Base-by-base conservation (phyloP, 2,797 vertebrate genomes). In the Erpetoichthys calabaricus region DNA sequence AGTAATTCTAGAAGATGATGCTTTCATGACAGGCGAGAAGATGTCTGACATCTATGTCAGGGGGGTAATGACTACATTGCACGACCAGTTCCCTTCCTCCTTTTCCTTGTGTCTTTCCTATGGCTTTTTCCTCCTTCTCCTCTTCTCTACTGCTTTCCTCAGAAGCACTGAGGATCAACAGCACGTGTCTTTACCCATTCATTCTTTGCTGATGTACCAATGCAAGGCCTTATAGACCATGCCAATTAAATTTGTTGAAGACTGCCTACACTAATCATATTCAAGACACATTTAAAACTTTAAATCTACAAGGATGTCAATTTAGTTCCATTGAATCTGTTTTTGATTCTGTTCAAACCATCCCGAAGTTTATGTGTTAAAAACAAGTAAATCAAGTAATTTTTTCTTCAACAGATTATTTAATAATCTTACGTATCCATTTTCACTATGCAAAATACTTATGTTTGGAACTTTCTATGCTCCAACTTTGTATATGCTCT, bases 41-140 rank as follows among this genome's bases (percentile, higher is more conserved):
- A 89, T 88, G 85, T 89, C 86, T 83, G 86, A 89, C 84, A 89
- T 90, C 85, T 88, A 89, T 87, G 86, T 90, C 81, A 87, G 85
- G 85, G 85, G 87, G 85, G 86, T 89, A 89, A 89, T 69, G 62
- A 80, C 64, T 73, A 73, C 77, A 81, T 77, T 68, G 84, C 86
- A 88, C 61, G 63, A 54, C 63, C 63, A 60, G 57, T 59, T 10
- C 44, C 52, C 56, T 61, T 52, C 25, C 42, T 25, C 25, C 49
- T 51, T 10, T 10, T 51, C 49, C 49, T 10, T 79, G 81, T 76
- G 82, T 83, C 68, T 75, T 71, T 51, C 56, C 59, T 42, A 25
- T 79, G 81, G 77, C 83, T 83, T 67, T 75, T 71, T 51, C 56
- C 59, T 42, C 44, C 65, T 58, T 45, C 45, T 45, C 54, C 55